Conservation (phyloP, 2,113 vertebrate genomes). For the Erythrolamprus reginae region DNA sequence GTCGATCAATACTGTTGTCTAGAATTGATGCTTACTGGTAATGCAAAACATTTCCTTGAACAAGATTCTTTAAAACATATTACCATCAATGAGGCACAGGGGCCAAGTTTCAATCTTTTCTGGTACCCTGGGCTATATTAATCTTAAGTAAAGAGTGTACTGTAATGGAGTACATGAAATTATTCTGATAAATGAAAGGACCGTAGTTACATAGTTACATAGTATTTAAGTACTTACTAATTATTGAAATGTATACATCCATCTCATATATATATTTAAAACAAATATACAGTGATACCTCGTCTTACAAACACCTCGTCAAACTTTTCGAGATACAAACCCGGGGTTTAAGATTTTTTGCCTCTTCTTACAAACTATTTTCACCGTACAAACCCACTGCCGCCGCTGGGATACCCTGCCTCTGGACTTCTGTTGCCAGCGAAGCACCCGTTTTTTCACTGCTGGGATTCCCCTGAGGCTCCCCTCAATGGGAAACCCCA, state of each 20-base stretch:
- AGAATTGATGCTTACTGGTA: constrained; percentile 20
- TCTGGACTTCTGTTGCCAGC: no score
- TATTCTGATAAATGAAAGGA: constrained; percentile 22
- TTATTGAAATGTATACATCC: neutral
- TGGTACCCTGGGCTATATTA: constrained; percentile 13
- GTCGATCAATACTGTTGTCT: constrained; percentile 20
- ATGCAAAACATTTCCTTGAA: constrained; percentile 35
- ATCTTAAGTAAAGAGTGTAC: constrained; percentile 10
- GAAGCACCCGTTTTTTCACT: no score
- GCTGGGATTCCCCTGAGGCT: no score
- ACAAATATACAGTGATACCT: no score
- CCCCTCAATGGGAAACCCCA: no score
- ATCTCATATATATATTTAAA: neutral
- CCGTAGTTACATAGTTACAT: constrained; percentile 5
- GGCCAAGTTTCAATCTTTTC: constrained; percentile 23
- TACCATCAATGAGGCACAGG: constrained; percentile 7
- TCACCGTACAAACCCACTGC: no score
- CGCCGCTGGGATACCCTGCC: no score
- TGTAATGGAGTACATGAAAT: constrained; percentile 20
- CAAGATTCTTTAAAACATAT: constrained; percentile 17
- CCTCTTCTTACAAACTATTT: no score
- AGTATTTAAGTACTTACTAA: neutral
- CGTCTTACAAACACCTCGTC: no score
- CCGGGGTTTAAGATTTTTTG: no score
- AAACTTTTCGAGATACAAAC: no score